These are phyloP conservation scores for Marcusenius ussheri DNA, from an alignment of 2,113 vertebrate species.

Conservation along the genomic window DNA sequence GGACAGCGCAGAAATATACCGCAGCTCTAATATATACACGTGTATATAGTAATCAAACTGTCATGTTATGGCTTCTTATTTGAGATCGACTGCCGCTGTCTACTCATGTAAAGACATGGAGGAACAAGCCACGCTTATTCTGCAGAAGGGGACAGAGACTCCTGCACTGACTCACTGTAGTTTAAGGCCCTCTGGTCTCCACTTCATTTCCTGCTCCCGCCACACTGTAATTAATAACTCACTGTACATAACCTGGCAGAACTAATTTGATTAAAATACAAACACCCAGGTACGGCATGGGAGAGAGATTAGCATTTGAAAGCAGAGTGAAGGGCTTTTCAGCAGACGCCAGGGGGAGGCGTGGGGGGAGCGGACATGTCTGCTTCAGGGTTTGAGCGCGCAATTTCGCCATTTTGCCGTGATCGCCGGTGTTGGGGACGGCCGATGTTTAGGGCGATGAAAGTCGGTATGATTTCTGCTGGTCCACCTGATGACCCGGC, in stretches of 20 bases:
- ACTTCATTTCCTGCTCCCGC: background rate
- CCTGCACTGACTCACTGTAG: background rate
- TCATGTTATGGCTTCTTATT: background rate
- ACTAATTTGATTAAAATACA: slow-evolving; percentile 1
- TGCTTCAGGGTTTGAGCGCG: background rate
- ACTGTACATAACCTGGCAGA: slow-evolving; percentile 9
- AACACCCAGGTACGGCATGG: background rate
- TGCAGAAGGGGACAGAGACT: background rate
- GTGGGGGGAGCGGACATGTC: background rate
- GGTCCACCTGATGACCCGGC: background rate
- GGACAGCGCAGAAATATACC: background rate
- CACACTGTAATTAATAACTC: slow-evolving; percentile 9
- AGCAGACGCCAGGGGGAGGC: background rate
- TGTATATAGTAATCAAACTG: background rate
- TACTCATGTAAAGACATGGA: background rate
- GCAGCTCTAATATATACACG: background rate
- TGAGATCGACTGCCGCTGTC: background rate
- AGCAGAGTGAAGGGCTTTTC: background rate
- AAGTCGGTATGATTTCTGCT: background rate
- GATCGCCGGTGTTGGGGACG: background rate
- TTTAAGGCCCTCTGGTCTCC: background rate
- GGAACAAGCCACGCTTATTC: background rate
- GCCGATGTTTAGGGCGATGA: background rate
- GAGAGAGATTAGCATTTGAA: background rate
- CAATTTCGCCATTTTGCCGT: background rate